Evolutionary conservation across 2,797 vertebrate species (phyloP).

Genomic region (Sebastes diaconus): DNA sequence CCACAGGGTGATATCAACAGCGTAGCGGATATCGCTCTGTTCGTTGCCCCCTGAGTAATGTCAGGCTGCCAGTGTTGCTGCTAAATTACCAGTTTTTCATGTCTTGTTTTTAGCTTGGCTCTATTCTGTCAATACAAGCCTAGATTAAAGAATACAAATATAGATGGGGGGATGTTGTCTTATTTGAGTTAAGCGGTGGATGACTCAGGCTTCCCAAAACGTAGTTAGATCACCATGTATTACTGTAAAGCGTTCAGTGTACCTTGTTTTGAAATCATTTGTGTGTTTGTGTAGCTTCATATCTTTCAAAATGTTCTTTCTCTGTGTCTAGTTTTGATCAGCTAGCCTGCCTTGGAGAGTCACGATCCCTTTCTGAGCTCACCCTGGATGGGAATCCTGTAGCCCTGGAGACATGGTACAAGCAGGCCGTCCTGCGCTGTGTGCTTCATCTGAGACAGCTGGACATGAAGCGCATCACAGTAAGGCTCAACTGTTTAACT

Average conservation of each 20-base stretch:
- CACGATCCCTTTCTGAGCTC: constrained; percentile 91
- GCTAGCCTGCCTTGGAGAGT: constrained; percentile 91
- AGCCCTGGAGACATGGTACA: constrained; percentile 99
- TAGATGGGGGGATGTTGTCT: not conserved
- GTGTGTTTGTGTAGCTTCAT: constrained; percentile 9
- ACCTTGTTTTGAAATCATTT: not conserved
- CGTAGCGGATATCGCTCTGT: constrained; percentile 5
- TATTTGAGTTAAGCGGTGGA: not conserved
- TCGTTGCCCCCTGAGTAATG: constrained; percentile 33
- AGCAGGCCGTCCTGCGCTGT: constrained; percentile 93
- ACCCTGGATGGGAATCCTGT: constrained; percentile 99
- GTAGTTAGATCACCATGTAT: not conserved
- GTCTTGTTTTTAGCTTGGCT: constrained; percentile 28
- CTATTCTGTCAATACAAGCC: constrained; percentile 6
- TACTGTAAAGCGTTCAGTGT: not conserved
- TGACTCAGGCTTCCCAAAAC: constrained; percentile 1
- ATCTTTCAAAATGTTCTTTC: not conserved
- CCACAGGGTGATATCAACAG: constrained; percentile 43
- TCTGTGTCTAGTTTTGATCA: constrained; percentile 88
- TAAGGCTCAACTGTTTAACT: constrained; percentile 75
- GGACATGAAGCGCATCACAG: constrained; percentile 99
- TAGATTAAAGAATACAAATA: constrained; percentile 6
- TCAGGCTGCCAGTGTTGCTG: constrained; percentile 31
- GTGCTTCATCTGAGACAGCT: constrained; percentile 97
- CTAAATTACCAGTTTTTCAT: constrained; percentile 26